Conservation (phyloP, 2,888 invertebrate genomes). For the Papilio protenor region DNA sequence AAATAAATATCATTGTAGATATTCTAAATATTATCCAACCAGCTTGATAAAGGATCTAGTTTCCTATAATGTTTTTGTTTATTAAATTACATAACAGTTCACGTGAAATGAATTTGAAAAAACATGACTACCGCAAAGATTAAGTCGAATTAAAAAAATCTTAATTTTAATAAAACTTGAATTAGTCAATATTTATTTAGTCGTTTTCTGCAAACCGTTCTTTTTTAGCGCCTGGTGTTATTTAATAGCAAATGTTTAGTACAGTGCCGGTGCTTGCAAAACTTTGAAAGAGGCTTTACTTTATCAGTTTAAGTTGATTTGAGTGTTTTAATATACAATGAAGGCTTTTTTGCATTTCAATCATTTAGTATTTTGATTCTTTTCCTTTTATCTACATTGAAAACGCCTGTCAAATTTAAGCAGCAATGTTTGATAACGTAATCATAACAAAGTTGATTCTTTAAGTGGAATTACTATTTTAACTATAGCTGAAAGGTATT, state of each 20-base stretch:
- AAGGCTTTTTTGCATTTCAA: not conserved
- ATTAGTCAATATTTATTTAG: not conserved
- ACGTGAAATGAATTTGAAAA: too few relatives aligned
- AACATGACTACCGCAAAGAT: too few relatives aligned
- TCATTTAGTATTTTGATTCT: not conserved
- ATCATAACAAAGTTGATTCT: not conserved
- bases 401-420: not conserved
- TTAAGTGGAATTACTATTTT: not conserved
- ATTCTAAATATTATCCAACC: not conserved
- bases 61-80: not conserved
- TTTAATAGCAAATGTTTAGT: not conserved
- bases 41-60: not conserved
- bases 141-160: too few relatives aligned
- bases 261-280: not conserved
- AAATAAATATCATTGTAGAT: not conserved
- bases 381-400: not conserved
- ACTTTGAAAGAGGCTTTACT: not conserved
- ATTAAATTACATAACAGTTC: not conserved
- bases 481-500: not conserved
- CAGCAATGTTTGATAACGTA: not conserved
- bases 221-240: not conserved
- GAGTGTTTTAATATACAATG: not conserved
- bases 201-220: too few relatives aligned
- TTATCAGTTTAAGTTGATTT: not conserved
- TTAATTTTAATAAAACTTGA: not conserved